A percentile compares a stretch with the other conserved stretches of the same genome.
Evolutionary conservation across 2,113 vertebrate species (phyloP).

Genomic region (Petromus typicus): DNA sequence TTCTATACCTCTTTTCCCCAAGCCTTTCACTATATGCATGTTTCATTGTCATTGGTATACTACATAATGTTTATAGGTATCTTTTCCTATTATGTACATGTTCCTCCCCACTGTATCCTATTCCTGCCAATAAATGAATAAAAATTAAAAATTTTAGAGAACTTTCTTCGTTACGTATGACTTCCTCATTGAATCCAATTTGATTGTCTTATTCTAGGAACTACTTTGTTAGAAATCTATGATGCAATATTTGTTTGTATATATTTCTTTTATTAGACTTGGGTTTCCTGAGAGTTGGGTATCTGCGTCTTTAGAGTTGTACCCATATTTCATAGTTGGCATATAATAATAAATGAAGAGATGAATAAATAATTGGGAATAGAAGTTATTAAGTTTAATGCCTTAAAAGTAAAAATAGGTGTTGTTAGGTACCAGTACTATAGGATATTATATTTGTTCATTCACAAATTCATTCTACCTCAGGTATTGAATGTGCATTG

Average conservation of each 20-base stretch:
- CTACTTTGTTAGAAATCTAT: background rate
- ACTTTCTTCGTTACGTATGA: background rate
- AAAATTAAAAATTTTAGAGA: background rate
- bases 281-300: background rate
- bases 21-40: background rate
- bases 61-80: background rate
- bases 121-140: background rate
- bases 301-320: background rate
- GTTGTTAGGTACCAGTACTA: background rate
- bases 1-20: background rate
- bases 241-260: background rate
- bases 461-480: background rate
- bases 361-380: background rate
- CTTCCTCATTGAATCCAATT: background rate
- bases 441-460: background rate
- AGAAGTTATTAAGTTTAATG: slow-evolving; percentile 20
- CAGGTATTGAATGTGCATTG: background rate
- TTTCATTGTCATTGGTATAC: background rate
- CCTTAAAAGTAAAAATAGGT: background rate
- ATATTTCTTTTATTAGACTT: background rate
- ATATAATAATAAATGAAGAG: background rate
- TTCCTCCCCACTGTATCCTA: background rate
- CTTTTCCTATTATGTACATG: background rate
- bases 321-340: background rate
- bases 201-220: background rate